These are phyloP conservation scores for Sialia sialis DNA, from an alignment of 2,113 vertebrate species.

Conservation along the genomic window DNA sequence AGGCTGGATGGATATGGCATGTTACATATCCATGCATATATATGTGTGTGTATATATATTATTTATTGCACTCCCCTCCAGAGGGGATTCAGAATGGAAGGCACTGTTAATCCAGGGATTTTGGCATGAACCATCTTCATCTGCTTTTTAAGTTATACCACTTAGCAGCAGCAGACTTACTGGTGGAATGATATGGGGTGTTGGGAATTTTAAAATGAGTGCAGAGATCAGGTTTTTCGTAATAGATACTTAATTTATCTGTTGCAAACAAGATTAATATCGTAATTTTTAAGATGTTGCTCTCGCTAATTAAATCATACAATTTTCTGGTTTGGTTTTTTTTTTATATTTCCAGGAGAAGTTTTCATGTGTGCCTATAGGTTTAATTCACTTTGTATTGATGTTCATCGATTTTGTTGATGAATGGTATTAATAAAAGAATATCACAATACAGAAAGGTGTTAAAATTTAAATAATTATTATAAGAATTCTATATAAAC, in stretches of 20 bases:
- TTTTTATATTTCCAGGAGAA: not conserved
- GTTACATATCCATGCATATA: not conserved
- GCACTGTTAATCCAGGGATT: not conserved
- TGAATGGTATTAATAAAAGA: not conserved
- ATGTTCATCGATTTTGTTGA: not conserved
- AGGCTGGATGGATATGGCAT: not conserved
- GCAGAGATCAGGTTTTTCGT: not conserved
- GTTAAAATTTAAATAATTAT: not conserved
- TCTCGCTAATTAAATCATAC: not conserved
- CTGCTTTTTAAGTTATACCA: not conserved
- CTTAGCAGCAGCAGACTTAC: not conserved
- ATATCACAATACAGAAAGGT: not conserved
- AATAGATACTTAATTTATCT: not conserved
- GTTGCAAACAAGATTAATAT: not conserved
- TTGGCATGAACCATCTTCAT: not conserved
- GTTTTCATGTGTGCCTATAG: not conserved
- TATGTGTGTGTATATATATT: not conserved
- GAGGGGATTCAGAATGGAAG: not conserved
- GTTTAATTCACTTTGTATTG: not conserved
- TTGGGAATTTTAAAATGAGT: not conserved
- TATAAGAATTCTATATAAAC: not conserved
- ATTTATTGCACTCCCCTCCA: not conserved
- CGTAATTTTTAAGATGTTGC: accelerated
- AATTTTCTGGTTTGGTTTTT: not conserved
- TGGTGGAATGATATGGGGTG: not conserved